phyloP scores from a whole-genome alignment of 2,888 invertebrate genomes.

The Apamea epomidion region DNA sequence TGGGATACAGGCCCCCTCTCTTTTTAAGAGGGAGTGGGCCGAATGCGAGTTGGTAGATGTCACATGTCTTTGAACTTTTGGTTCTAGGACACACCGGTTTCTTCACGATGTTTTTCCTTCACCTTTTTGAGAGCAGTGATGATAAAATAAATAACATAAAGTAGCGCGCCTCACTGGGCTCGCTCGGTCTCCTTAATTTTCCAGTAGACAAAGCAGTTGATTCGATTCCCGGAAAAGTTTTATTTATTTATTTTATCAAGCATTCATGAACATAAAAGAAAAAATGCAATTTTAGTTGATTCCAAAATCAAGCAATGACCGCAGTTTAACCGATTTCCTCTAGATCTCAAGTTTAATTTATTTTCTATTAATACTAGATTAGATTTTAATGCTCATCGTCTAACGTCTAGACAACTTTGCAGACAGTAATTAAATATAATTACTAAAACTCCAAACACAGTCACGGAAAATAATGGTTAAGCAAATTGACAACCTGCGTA shows the following conservation, averaged over 20 bases:
- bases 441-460: slow-evolving; percentile 3
- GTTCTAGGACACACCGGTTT: no score
- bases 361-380: not conserved
- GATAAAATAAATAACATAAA: no score
- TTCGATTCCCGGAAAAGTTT: not conserved
- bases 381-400: not conserved
- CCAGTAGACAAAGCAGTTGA: not conserved
- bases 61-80: no score
- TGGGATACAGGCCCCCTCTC: not conserved
- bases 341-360: not conserved
- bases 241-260: no score
- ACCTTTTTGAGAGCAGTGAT: no score
- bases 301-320: not conserved
- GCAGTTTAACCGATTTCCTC: not conserved
- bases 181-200: no score
- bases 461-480: not conserved
- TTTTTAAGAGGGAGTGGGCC: no score
- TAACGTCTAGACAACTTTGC: slow-evolving; percentile 14
- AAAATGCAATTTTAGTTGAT: not conserved
- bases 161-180: no score
- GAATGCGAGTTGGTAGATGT: no score
- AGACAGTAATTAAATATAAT: slow-evolving; percentile 27
- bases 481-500: not conserved
- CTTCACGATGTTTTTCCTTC: no score
- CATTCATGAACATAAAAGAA: not conserved